Evolutionary conservation across 2,888 invertebrate genomes (phyloP).

Genomic region (Pollenia angustigena): DNA sequence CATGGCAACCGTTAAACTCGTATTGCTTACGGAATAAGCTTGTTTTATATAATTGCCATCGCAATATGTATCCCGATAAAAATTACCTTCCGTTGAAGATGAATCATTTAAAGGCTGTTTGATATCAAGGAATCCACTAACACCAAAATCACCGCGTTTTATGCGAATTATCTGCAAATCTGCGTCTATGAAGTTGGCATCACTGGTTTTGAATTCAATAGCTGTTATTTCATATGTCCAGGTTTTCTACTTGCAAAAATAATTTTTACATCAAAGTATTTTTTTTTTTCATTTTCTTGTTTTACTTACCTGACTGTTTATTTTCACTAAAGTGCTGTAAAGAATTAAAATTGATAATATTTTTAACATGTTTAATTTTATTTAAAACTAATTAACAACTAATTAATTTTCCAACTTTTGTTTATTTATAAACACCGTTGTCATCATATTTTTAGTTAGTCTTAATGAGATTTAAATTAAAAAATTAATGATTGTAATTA

Average conservation of each 20-base stretch:
- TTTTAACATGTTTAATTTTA: too few relatives aligned
- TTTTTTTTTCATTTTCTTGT: not conserved
- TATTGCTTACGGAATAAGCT: not conserved
- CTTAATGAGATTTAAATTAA: not conserved
- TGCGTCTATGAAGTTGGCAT: not conserved
- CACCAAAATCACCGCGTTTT: conserved; percentile 7
- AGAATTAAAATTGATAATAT: too few relatives aligned
- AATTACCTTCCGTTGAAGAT: not conserved
- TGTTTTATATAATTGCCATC: not conserved
- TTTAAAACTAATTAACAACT: too few relatives aligned
- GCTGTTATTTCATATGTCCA: conserved; percentile 1
- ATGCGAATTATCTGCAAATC: not conserved
- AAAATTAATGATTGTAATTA: not conserved
- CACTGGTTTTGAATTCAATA: not conserved
- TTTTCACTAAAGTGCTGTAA: too few relatives aligned
- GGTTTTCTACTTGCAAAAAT: not conserved
- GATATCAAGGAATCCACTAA: conserved; percentile 5
- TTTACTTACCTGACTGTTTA: not conserved
- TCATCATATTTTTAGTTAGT: too few relatives aligned
- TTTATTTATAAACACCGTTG: not conserved
- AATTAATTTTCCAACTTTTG: not conserved
- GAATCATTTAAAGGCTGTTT: not conserved
- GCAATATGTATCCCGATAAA: conserved; percentile 14
- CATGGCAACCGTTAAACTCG: not conserved
- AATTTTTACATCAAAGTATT: too few relatives aligned